Conservation (phyloP, 1,140 invertebrate species). For the Grapholita molesta region DNA sequence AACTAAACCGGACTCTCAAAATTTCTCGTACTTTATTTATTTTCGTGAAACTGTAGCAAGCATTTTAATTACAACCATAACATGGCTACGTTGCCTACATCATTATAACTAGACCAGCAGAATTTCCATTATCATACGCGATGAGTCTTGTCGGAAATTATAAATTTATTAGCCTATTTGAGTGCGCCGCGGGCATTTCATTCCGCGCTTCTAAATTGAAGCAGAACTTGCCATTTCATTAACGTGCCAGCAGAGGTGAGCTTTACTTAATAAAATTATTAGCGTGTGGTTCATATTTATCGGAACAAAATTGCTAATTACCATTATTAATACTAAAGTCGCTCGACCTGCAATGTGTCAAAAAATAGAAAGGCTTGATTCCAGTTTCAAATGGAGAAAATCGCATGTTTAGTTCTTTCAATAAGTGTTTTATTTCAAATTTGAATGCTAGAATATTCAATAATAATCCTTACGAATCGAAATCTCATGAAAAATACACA, state of each 20-base stretch:
- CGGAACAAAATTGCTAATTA: conserved; percentile 32
- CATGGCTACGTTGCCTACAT: conserved; percentile 39
- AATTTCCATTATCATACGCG: conserved; percentile 63
- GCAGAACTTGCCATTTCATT: conserved; percentile 40
- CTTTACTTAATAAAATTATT: conserved; percentile 20
- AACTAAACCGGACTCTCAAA: no score
- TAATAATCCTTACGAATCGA: no score
- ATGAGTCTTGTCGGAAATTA: conserved; percentile 54
- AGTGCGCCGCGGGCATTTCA: conserved; percentile 15
- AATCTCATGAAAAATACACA: no score
- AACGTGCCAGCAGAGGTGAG: conserved; percentile 29
- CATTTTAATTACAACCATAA: background rate
- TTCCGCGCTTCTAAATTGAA: conserved; percentile 17
- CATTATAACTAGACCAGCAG: conserved; percentile 46
- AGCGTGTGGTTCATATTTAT: conserved; percentile 29
- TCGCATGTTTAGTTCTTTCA: no score
- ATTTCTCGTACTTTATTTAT: no score
- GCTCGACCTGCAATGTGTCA: background rate
- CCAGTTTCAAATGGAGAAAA: no score
- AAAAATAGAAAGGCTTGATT: no score
- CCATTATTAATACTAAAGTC: conserved; percentile 33
- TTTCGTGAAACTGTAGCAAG: no score
- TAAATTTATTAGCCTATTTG: conserved; percentile 51
- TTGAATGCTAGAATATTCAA: no score
- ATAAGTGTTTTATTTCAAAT: no score